Evolutionary conservation across 1,140 invertebrate genomes (phyloP).

Genomic region (Planococcus citri): DNA sequence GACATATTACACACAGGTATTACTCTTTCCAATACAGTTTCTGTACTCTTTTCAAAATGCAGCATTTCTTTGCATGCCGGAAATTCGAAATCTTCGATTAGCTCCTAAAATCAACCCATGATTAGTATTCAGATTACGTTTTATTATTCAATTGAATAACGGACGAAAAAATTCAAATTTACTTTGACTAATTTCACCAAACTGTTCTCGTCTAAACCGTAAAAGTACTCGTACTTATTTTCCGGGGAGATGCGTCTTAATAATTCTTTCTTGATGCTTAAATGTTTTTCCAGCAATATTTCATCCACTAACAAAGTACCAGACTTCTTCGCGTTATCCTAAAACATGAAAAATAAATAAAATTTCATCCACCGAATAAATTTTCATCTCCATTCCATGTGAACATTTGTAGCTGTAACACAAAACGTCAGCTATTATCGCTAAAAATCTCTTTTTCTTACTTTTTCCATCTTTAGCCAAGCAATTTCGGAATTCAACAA

Average conservation of each 20-base stretch:
- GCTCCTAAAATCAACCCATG: conserved; percentile 44
- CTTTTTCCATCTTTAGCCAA: conserved; percentile 62
- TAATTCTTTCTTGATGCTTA: conserved; percentile 79
- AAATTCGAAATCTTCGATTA: conserved; percentile 91
- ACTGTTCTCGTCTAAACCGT: conserved; percentile 56
- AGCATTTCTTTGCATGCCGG: conserved; percentile 85
- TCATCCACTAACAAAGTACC: conserved; percentile 58
- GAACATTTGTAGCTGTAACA: too few relatives aligned
- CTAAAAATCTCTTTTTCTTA: too few relatives aligned
- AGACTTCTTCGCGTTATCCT: conserved; percentile 48
- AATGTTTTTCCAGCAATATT: conserved; percentile 78
- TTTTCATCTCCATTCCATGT: too few relatives aligned
- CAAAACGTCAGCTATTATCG: too few relatives aligned
- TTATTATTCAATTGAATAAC: background rate
- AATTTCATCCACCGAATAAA: too few relatives aligned
- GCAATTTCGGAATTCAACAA: conserved; percentile 63
- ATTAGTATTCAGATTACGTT: background rate
- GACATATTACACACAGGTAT: conserved; percentile 78
- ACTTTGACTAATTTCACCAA: conserved; percentile 57
- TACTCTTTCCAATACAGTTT: conserved; percentile 51
- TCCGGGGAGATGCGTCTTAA: conserved; percentile 67
- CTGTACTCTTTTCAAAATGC: conserved; percentile 55
- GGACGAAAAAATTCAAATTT: too few relatives aligned
- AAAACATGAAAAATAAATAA: too few relatives aligned
- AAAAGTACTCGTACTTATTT: conserved; percentile 74